These are phyloP conservation scores for Elymnias hypermnestra DNA, from an alignment of 1,140 invertebrate genomes.

Conservation along the genomic window DNA sequence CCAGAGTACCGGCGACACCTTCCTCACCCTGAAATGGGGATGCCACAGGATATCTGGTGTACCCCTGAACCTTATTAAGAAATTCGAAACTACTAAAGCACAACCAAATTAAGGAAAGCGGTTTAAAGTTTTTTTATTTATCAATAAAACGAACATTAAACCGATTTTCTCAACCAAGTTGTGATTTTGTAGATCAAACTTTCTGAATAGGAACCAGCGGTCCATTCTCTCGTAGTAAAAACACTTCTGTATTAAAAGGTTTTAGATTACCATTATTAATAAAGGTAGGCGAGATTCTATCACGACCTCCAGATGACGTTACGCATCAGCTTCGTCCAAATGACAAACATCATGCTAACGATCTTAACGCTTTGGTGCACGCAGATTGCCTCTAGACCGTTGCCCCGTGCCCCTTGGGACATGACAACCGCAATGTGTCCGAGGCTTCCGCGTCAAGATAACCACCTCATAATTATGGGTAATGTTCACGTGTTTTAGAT, in stretches of 20 bases:
- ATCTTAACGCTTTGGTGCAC: constrained; percentile 67
- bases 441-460: constrained; percentile 47
- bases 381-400: constrained; percentile 62
- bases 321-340: constrained; percentile 40
- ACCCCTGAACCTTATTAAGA: too few relatives aligned
- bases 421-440: constrained; percentile 62
- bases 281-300: constrained; percentile 17
- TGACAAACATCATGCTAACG: constrained; percentile 57
- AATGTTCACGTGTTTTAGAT: not conserved
- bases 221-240: not conserved
- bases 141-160: too few relatives aligned
- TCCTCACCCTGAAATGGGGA: too few relatives aligned
- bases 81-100: too few relatives aligned
- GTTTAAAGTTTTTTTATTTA: too few relatives aligned
- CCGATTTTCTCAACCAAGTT: too few relatives aligned
- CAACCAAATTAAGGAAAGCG: too few relatives aligned
- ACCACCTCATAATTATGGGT: constrained; percentile 8
- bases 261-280: too few relatives aligned
- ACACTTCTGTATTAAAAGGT: too few relatives aligned
- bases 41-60: too few relatives aligned
- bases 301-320: constrained; percentile 25
- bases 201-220: not conserved
- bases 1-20: too few relatives aligned
- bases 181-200: too few relatives aligned
- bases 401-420: constrained; percentile 58